A percentile compares a stretch with the other conserved stretches of the same genome.
Conservation (phyloP, 92 coral and sea anemone genomes). For the Parazoanthus darwini region DNA sequence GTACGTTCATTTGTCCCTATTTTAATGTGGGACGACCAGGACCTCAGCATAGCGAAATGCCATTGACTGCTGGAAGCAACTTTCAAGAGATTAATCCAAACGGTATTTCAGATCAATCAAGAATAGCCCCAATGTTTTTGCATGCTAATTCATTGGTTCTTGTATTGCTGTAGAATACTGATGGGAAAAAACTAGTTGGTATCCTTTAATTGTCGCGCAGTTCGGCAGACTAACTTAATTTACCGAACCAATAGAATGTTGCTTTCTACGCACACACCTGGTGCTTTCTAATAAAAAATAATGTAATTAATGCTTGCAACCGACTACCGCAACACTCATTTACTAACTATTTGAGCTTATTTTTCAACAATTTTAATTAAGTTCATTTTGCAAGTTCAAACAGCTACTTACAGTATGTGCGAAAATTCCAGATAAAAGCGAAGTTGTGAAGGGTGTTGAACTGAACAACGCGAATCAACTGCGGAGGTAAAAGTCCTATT, state of each 20-base stretch:
- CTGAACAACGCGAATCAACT: background rate
- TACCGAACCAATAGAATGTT: background rate
- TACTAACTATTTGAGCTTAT: no score
- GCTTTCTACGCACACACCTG: background rate
- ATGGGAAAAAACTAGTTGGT: background rate
- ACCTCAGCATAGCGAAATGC: background rate
- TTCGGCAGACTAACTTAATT: background rate
- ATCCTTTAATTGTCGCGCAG: background rate
- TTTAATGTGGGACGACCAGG: background rate
- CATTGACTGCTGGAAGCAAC: background rate
- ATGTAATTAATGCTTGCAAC: background rate
- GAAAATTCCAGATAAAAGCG: background rate
- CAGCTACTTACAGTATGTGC: background rate
- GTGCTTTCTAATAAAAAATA: background rate
- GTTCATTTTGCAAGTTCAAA: background rate
- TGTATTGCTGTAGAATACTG: no score
- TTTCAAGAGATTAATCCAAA: background rate
- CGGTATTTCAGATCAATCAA: background rate
- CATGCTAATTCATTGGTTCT: no score
- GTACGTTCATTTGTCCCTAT: no score
- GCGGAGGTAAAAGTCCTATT: background rate
- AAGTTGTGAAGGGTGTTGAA: background rate
- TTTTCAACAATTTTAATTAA: no score
- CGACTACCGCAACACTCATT: background rate
- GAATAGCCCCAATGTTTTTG: no score